Percentiles rank a stretch among this genome's conserved stretches.
These are phyloP conservation scores for Platygyra sinensis DNA, from an alignment of 64 coral and sea anemone species.

Conservation along the genomic window DNA sequence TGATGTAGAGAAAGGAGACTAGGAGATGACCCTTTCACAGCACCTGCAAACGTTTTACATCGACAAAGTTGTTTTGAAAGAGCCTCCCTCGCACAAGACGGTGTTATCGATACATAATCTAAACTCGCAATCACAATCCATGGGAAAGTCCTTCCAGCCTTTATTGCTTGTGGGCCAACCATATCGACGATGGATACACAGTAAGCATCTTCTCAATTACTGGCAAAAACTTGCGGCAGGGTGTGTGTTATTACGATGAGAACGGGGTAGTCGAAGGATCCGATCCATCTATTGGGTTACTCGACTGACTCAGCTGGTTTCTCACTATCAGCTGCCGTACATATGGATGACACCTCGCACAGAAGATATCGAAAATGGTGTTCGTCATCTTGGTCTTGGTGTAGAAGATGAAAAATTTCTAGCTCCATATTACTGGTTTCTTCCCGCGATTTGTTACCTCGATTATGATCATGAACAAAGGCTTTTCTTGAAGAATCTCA, in stretches of 20 bases:
- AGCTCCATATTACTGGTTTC: slow-evolving; percentile 55
- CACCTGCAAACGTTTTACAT: slow-evolving; percentile 51
- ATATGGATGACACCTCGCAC: slow-evolving; percentile 42
- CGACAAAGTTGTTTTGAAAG: slow-evolving; percentile 45
- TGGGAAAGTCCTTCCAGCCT: slow-evolving; percentile 41
- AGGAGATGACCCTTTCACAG: slow-evolving; percentile 62
- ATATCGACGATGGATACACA: slow-evolving; percentile 35
- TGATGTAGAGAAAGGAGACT: slow-evolving; percentile 28
- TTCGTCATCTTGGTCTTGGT: slow-evolving; percentile 57
- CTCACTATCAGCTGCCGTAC: slow-evolving; percentile 41
- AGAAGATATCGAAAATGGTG: slow-evolving; percentile 23
- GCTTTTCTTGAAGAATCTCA: too few species aligned
- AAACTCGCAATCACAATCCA: slow-evolving; percentile 25
- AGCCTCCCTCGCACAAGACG: slow-evolving; percentile 40
- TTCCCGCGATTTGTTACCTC: slow-evolving; percentile 38
- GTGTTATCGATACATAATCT: slow-evolving; percentile 71
- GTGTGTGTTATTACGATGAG: slow-evolving; percentile 49
- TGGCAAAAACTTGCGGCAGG: slow-evolving; percentile 40
- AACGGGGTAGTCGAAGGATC: slow-evolving; percentile 30
- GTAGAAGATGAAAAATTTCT: slow-evolving; percentile 46
- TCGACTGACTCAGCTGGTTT: slow-evolving; percentile 72
- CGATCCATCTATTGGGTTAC: slow-evolving; percentile 56
- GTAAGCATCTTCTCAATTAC: slow-evolving; percentile 21
- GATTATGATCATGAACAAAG: slow-evolving; percentile 67
- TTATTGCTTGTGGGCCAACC: slow-evolving; percentile 67